phyloP scores from a whole-genome alignment of 2,888 invertebrate species.

The Orchesellides sinensis region DNA sequence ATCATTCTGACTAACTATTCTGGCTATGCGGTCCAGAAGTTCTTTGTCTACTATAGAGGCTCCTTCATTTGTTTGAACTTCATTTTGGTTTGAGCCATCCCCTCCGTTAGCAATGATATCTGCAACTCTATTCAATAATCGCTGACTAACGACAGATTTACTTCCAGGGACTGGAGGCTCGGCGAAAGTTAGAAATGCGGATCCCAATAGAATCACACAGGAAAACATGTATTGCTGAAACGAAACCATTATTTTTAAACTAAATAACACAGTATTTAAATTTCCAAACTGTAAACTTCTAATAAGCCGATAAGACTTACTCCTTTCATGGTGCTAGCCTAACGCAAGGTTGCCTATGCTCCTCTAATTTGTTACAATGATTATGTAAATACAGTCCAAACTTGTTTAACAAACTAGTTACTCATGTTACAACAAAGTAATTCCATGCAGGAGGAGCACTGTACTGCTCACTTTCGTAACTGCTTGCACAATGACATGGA shows the following conservation, averaged over 20 bases:
- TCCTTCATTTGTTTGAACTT: conserved; percentile 52
- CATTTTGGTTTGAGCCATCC: conserved; percentile 46
- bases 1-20: conserved; percentile 65
- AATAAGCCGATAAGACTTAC: neutral
- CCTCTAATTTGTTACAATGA: conserved; percentile 2
- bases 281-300: neutral
- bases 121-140: conserved; percentile 60
- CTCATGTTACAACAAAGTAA: neutral
- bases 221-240: conserved; percentile 1
- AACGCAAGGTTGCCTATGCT: neutral
- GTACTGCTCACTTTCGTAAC: conserved; percentile 61
- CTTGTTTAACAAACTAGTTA: neutral
- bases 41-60: conserved; percentile 55
- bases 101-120: conserved; percentile 60
- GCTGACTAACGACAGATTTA: conserved; percentile 51
- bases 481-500: conserved; percentile 59
- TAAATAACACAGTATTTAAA: neutral
- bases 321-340: conserved; percentile 33
- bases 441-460: conserved; percentile 38
- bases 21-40: conserved; percentile 60
- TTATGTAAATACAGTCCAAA: neutral
- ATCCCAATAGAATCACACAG: neutral
- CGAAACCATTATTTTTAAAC: neutral
- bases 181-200: neutral
- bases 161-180: conserved; percentile 26